Evolutionary conservation across 2,113 vertebrate species (phyloP).

Genomic region (Bucco capensis): DNA sequence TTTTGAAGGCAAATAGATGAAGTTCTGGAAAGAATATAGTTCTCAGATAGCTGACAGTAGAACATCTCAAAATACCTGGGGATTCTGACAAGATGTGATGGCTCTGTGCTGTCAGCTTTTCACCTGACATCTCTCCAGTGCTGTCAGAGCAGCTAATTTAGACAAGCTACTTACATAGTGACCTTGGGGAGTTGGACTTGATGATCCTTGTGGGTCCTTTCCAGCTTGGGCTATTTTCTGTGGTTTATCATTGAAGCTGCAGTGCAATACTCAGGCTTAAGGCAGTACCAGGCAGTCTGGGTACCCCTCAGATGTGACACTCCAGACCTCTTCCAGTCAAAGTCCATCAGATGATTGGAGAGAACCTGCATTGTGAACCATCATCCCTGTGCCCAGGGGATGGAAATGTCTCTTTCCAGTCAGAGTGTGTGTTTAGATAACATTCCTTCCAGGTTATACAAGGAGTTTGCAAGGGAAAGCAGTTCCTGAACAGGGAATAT

Average conservation of each 20-base stretch:
- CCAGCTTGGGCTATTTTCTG: no score
- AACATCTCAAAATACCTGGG: background rate
- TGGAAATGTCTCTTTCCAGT: background rate
- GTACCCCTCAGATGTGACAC: background rate
- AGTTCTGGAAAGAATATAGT: background rate
- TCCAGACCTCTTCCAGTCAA: accelerated
- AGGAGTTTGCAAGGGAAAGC: background rate
- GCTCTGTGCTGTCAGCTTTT: background rate
- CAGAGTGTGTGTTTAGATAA: background rate
- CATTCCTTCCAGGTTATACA: background rate
- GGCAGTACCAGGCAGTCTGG: background rate
- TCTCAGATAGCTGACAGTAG: background rate
- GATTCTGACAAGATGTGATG: background rate
- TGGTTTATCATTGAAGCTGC: background rate
- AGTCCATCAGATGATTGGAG: background rate
- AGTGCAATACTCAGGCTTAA: background rate
- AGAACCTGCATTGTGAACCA: accelerated
- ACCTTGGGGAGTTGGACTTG: no score
- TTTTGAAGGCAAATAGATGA: background rate
- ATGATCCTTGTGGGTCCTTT: no score
- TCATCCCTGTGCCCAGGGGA: accelerated
- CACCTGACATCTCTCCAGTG: background rate
- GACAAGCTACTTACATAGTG: background rate
- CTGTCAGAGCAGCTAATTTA: background rate
- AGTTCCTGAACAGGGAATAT: background rate